Base-by-base conservation (phyloP, 1,140 invertebrate species). In the Heliothis virescens region DNA sequence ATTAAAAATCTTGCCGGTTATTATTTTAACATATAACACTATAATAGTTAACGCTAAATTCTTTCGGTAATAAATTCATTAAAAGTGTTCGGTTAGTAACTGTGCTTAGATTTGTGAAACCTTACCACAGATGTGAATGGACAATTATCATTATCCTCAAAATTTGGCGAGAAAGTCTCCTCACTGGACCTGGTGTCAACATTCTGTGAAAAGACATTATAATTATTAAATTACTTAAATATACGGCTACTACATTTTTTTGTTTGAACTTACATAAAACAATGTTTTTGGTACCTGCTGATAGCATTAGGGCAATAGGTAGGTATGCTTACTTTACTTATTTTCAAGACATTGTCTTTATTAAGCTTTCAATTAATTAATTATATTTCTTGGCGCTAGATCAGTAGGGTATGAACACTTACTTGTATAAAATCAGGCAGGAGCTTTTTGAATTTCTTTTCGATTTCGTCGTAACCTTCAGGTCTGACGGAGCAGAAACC, bases 401-500 rank as follows among this genome's bases (percentile, higher is more conserved):
- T 41, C 34, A 41, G 9, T 41, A 41, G 1, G 34, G 3, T 41
- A 9, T 41, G 34, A 41, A 41, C 5, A 7, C 34, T 41, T 41
- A 41, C 34, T 41, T 41, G 34, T 41, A 41, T 41, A 41, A 41
- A 41, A 5, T 3, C 15, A 4, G 73, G 60, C 9, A 76, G 47
- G 0, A 34, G 18, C 2, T 10, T 16, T 48, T 75, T 21, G n/a
- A 78, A 48, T 52, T 60, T 79, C 3, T 18, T 5, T 16, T 79
- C 59, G 12, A 82, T 57, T 60, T 69, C 41, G 7, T 75, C 50
- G 16, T 71, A 79, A 15, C 67, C 53, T 2, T 60, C 26, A 5
- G 71, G 76, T 34, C 53, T 73, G 16, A 29, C 34, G 50, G 34
- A 21, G 41, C 75, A 80, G 48, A 72, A 83, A 16, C 63, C 16